phyloP scores from a whole-genome alignment of 2,113 vertebrate species.

The Cervus canadensis region DNA sequence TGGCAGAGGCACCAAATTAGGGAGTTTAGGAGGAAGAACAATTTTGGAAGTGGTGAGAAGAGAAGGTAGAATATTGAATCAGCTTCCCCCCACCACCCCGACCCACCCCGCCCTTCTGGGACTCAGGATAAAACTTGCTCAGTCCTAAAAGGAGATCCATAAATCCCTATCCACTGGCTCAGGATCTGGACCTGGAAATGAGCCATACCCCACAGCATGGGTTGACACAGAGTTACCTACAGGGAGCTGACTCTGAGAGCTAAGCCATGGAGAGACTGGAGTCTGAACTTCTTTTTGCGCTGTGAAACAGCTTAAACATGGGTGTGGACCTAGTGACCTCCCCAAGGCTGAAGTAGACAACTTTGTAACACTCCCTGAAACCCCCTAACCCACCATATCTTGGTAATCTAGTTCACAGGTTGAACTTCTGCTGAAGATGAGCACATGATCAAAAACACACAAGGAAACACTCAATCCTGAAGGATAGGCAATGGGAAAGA shows the following conservation, averaged over 20 bases:
- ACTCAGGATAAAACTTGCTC: background rate
- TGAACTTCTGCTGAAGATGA: background rate
- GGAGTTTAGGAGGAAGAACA: background rate
- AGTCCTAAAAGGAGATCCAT: background rate
- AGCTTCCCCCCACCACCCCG: background rate
- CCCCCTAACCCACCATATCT: rapidly evolving
- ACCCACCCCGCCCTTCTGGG: background rate
- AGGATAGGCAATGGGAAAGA: background rate
- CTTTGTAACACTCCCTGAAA: background rate
- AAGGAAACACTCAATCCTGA: background rate
- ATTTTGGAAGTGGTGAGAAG: background rate
- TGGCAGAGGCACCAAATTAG: background rate
- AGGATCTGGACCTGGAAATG: background rate
- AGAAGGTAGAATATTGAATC: background rate
- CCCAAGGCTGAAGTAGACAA: background rate
- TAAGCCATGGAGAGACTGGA: rapidly evolving
- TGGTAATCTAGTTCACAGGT: background rate
- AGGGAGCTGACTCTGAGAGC: background rate
- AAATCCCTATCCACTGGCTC: background rate
- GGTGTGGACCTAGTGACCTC: background rate
- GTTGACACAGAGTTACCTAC: background rate
- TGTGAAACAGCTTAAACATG: background rate
- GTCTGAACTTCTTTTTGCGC: background rate
- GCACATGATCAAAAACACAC: background rate
- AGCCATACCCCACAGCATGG: background rate